These are phyloP conservation scores for Holacanthus passer DNA, from an alignment of 2,113 vertebrate species.

Conservation along the genomic window DNA sequence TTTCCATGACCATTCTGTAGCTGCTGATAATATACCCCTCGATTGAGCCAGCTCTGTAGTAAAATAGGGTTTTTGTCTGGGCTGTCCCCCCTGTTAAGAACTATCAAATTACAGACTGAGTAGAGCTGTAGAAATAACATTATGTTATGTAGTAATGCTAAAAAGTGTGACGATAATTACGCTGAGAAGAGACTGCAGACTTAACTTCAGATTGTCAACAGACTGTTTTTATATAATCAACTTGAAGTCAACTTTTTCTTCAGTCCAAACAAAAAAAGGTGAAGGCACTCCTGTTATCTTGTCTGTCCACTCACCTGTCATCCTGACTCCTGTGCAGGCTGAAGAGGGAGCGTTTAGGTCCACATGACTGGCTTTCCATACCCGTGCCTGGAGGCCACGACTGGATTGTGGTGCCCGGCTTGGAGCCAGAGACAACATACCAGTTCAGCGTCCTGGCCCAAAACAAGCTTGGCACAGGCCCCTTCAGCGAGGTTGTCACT, in stretches of 20 bases:
- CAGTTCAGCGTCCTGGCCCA: slow-evolving; percentile 98
- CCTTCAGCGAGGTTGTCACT: slow-evolving; percentile 99
- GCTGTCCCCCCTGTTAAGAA: too few relatives aligned
- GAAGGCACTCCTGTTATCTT: neutral
- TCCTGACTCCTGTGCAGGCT: slow-evolving; percentile 85
- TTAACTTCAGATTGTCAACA: neutral
- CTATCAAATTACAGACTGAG: too few relatives aligned
- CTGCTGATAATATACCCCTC: too few relatives aligned
- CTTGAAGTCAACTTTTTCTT: neutral
- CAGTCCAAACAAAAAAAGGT: rapidly evolving
- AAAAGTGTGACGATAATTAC: neutral
- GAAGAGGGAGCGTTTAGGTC: slow-evolving; percentile 96
- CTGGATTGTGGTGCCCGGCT: slow-evolving; percentile 92
- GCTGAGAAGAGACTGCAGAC: neutral
- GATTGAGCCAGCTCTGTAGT: too few relatives aligned
- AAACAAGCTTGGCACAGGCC: slow-evolving; percentile 97
- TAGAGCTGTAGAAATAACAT: neutral
- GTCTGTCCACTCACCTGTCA: slow-evolving; percentile 35
- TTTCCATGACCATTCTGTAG: too few relatives aligned
- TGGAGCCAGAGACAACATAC: slow-evolving; percentile 97
- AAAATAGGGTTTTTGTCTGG: too few relatives aligned
- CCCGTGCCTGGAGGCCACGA: slow-evolving; percentile 89
- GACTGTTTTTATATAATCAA: neutral
- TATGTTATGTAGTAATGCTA: neutral
- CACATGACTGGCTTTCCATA: slow-evolving; percentile 96